These are phyloP conservation scores for Perizoma affinitatum DNA, from an alignment of 2,888 invertebrate species.

Conservation along the genomic window DNA sequence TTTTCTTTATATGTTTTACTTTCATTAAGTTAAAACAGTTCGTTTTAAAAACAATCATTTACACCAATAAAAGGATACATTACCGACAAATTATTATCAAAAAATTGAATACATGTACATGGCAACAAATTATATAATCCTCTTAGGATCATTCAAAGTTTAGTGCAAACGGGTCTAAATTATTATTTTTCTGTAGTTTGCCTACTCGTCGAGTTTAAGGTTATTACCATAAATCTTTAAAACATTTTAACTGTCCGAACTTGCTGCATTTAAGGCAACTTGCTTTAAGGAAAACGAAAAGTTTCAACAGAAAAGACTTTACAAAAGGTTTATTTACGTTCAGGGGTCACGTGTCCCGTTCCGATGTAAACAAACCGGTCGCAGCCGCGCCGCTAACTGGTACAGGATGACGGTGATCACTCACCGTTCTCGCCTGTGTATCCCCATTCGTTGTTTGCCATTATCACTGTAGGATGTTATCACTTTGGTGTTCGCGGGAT, in stretches of 20 bases:
- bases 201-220: too few relatives aligned
- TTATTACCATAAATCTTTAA: constrained; percentile 2
- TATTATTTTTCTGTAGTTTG: too few relatives aligned
- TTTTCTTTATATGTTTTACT: too few relatives aligned
- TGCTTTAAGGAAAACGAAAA: constrained; percentile 38
- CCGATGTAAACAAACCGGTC: constrained; percentile 81
- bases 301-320: constrained; percentile 34
- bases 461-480: constrained; percentile 56
- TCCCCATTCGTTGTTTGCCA: constrained; percentile 84
- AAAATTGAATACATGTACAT: too few relatives aligned
- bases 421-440: constrained; percentile 85
- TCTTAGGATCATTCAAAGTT: too few relatives aligned
- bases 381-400: constrained; percentile 42
- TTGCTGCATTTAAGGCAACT: constrained; percentile 13
- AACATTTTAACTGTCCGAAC: constrained; percentile 14
- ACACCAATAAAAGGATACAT: too few relatives aligned
- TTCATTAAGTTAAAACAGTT: too few relatives aligned
- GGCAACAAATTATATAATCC: too few relatives aligned
- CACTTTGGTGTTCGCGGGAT: constrained; percentile 46
- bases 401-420: constrained; percentile 51
- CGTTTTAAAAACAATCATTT: too few relatives aligned
- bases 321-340: constrained; percentile 55
- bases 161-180: too few relatives aligned
- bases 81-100: too few relatives aligned
- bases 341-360: constrained; percentile 68